Evolutionary conservation across 1,140 invertebrate species (phyloP).

Genomic region (Sinonovacula constricta): DNA sequence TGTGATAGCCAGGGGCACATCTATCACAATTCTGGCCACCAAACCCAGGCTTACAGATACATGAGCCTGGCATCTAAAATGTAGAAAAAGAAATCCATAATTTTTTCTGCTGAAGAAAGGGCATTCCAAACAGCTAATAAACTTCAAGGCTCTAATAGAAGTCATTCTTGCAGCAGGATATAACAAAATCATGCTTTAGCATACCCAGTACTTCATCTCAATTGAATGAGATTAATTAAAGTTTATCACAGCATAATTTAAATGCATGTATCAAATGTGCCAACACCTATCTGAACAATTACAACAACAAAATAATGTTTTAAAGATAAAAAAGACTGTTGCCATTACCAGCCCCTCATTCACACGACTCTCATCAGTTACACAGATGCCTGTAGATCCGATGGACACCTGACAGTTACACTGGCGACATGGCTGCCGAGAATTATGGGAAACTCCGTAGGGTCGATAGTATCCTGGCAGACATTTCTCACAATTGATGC

Average conservation of each 20-base stretch:
- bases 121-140: too few relatives aligned
- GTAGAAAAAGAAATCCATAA: neutral
- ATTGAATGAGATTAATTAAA: too few relatives aligned
- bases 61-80: slow-evolving; percentile 77
- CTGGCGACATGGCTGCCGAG: slow-evolving; percentile 83
- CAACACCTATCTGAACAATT: too few relatives aligned
- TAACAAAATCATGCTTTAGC: too few relatives aligned
- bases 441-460: slow-evolving; percentile 87
- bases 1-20: slow-evolving; percentile 88
- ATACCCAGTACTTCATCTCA: too few relatives aligned
- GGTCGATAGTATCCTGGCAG: slow-evolving; percentile 91
- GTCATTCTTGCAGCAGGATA: too few relatives aligned
- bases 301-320: neutral
- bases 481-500: slow-evolving; percentile 98
- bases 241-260: neutral
- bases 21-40: slow-evolving; percentile 70
- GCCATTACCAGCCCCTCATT: slow-evolving; percentile 67
- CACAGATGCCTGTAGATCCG: slow-evolving; percentile 95
- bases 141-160: too few relatives aligned
- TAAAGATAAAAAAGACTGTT: too few relatives aligned
- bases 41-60: slow-evolving; percentile 74
- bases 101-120: neutral
- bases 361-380: slow-evolving; percentile 66
- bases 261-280: too few relatives aligned
- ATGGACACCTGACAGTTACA: slow-evolving; percentile 89